Evolutionary conservation across 2,113 vertebrate species (phyloP).

Genomic region (Phyllostomus hastatus): DNA sequence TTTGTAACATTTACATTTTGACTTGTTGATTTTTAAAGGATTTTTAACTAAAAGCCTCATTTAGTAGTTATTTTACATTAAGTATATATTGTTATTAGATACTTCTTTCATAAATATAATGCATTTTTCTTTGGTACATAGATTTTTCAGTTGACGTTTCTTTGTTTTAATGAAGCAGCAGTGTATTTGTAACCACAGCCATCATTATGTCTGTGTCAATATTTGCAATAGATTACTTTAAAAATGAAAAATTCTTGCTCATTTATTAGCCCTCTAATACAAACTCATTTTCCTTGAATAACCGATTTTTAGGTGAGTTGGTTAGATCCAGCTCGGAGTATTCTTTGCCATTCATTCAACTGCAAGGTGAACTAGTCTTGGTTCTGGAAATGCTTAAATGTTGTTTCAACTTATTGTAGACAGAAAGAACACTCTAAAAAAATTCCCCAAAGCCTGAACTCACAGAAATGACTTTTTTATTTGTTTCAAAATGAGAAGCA

Average conservation of each 20-base stretch:
- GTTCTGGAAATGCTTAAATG: slow-evolving; percentile 87
- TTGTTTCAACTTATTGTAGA: slow-evolving; percentile 86
- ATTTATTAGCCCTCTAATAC: neutral
- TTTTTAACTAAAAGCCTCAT: neutral
- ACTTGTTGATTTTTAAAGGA: neutral
- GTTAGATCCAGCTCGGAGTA: slow-evolving; percentile 61
- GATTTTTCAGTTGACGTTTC: slow-evolving; percentile 25
- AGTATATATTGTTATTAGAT: slow-evolving; percentile 23
- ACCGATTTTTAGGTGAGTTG: slow-evolving; percentile 59
- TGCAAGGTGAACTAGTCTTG: slow-evolving; percentile 82
- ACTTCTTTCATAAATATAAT: slow-evolving; percentile 59
- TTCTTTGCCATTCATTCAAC: slow-evolving; percentile 76
- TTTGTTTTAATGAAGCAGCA: slow-evolving; percentile 69
- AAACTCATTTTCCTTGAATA: slow-evolving; percentile 47
- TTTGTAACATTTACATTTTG: neutral
- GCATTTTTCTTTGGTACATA: neutral
- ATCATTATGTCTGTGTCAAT: neutral
- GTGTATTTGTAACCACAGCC: neutral
- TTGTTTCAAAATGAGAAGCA: slow-evolving; percentile 90
- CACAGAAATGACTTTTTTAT: slow-evolving; percentile 89
- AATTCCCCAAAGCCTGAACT: slow-evolving; percentile 86
- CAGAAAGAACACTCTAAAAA: slow-evolving; percentile 83
- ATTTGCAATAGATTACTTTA: slow-evolving; percentile 5
- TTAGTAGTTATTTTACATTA: neutral
- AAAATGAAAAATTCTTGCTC: slow-evolving; percentile 2